Percentiles rank a stretch among this genome's conserved stretches.
These are phyloP conservation scores for Drosophila ezoana DNA, from an alignment of 2,888 invertebrate species.

Conservation along the genomic window DNA sequence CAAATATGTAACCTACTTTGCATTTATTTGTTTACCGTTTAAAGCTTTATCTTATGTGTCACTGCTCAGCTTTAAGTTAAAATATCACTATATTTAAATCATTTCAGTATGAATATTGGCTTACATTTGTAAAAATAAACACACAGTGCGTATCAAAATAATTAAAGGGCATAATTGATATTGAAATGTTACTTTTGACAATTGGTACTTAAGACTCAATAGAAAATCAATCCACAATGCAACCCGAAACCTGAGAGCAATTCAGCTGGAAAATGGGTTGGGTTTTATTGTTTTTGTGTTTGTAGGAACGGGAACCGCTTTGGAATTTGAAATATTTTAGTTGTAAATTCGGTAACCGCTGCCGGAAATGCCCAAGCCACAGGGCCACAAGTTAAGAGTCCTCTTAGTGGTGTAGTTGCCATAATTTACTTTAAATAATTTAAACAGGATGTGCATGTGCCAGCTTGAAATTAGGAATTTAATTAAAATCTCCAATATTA, in stretches of 20 bases:
- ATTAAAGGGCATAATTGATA: too few species aligned
- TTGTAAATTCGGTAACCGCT: conserved; percentile 45
- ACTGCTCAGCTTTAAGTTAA: conserved; percentile 7
- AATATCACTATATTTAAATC: conserved; percentile 1
- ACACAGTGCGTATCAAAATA: not conserved
- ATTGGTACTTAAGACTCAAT: too few species aligned
- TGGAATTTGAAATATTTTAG: not conserved
- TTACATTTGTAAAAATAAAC: not conserved
- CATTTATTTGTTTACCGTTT: conserved; percentile 27
- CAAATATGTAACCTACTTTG: conserved; percentile 21
- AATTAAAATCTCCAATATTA: conserved; percentile 74
- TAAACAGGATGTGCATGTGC: conserved; percentile 53
- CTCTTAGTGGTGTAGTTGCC: conserved; percentile 47
- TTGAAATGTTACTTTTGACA: too few species aligned
- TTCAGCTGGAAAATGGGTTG: not conserved
- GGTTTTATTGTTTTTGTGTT: not conserved
- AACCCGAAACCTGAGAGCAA: not conserved
- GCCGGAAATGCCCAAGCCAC: conserved; percentile 53
- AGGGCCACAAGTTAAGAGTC: conserved; percentile 46
- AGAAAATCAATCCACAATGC: not conserved
- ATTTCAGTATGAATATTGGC: not conserved
- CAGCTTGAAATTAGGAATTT: conserved; percentile 63
- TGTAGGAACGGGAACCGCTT: not conserved
- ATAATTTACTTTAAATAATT: conserved; percentile 66
- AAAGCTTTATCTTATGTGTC: not conserved